These are phyloP conservation scores for Corythoichthys intestinalis DNA, from an alignment of 2,113 vertebrate genomes.

Conservation along the genomic window DNA sequence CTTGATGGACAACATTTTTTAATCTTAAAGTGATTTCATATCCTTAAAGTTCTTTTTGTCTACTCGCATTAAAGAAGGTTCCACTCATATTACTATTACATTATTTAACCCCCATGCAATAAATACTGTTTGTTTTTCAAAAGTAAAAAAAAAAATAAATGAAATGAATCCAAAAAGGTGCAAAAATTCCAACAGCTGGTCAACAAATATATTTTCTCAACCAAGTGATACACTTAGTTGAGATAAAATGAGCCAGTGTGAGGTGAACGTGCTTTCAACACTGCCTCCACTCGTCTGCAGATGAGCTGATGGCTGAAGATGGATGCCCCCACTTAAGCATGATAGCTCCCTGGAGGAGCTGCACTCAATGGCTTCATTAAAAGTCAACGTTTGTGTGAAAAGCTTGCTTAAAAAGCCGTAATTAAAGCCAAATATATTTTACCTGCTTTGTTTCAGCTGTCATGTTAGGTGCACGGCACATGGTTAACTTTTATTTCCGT, in stretches of 20 bases:
- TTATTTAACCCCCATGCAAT: conserved; percentile 2
- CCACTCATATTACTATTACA: conserved; percentile 32
- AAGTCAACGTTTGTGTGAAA: conserved; percentile 71
- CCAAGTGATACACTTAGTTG: conserved; percentile 70
- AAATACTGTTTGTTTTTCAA: conserved; percentile 15
- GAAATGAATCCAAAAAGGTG: conserved; percentile 31
- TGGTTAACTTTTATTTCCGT: conserved; percentile 64
- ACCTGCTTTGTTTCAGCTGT: conserved; percentile 70
- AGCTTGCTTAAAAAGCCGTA: conserved; percentile 69
- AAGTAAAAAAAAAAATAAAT: conserved; percentile 36
- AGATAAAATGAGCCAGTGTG: conserved; percentile 72
- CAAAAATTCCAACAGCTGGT: conserved; percentile 36
- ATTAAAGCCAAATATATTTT: conserved; percentile 70
- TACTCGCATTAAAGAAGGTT: conserved; percentile 52
- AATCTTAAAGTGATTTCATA: conserved; percentile 68
- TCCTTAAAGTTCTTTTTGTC: conserved; percentile 58
- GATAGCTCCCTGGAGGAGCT: conserved; percentile 73
- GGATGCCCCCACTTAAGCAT: conserved; percentile 74
- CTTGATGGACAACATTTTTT: conserved; percentile 71
- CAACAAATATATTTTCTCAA: conserved; percentile 56
- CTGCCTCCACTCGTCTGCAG: conserved; percentile 58
- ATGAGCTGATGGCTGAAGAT: conserved; percentile 71
- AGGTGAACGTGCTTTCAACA: conserved; percentile 59
- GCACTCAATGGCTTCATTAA: conserved; percentile 75
- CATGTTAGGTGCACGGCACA: conserved; percentile 52